Percentiles rank a stretch among this genome's conserved stretches.
phyloP scores from a whole-genome alignment of 2,888 invertebrate genomes.

The Flexamia atlantica region DNA sequence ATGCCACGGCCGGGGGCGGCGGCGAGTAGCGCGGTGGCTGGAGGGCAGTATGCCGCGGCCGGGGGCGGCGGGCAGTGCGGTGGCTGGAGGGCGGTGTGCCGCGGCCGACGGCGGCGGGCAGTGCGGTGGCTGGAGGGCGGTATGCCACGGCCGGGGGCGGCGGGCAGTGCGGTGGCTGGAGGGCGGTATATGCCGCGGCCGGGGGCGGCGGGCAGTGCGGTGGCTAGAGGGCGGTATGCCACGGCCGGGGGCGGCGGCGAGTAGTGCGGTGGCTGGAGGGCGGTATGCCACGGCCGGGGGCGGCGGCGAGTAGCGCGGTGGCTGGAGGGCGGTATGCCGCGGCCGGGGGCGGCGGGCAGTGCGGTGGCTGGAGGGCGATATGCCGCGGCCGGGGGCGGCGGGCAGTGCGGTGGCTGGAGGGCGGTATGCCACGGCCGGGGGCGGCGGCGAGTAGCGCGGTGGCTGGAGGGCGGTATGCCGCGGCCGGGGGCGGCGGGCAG shows the following conservation, averaged over 20 bases:
- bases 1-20: too few relatives aligned
- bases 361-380: too few relatives aligned
- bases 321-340: too few relatives aligned
- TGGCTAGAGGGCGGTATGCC: constrained; percentile 22
- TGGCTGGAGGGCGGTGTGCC: background rate
- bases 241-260: background rate
- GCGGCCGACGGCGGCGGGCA: background rate
- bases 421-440: too few relatives aligned
- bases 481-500: background rate
- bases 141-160: background rate
- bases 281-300: too few relatives aligned
- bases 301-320: too few relatives aligned
- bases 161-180: background rate
- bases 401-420: too few relatives aligned
- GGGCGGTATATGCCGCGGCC: background rate
- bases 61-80: background rate
- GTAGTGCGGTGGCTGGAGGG: too few relatives aligned
- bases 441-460: background rate
- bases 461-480: constrained; percentile 9
- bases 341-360: too few relatives aligned
- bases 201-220: background rate
- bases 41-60: too few relatives aligned
- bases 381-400: too few relatives aligned
- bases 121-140: background rate
- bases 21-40: background rate